Evolutionary conservation across 2,797 vertebrate genomes (phyloP), one percentile per base, ranked within the genome.

Genomic region (Hippocampus kuda): DNA sequence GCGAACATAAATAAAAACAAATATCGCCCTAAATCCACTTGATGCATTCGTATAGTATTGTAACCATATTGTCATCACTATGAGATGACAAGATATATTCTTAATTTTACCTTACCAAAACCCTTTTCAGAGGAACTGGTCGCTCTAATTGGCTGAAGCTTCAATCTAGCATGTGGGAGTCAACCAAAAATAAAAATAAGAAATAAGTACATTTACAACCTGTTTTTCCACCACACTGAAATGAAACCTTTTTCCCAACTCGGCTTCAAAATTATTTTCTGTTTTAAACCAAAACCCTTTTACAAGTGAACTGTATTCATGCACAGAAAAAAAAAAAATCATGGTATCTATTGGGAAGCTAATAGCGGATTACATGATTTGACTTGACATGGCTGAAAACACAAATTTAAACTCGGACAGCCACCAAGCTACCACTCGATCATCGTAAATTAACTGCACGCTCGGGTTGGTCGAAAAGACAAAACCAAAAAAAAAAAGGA

Each of bases 311-410:
- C 61, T 78, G 72, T 80, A 81, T 82, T 70, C 30, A 68, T 66
- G 44, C 67, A 62, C n/a, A 64, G 41, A 72, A 48, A 85, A 82
- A 83, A 86, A 87, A 27, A 82, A 83, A 86, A 87, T 20, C 74
- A 80, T 60, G 68, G 70, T 34, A 65, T 64, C 77, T 57, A 64
- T 30, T 63, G 72, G 63, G 68, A 65, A 73, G 68, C 74, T 84
- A 81, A 86, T 82, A 64, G 77, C 64, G 71, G 62, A 72, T 79
- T 83, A 1, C 74, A 79, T 69, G 60, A 73, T 41, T 62, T 78
- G 68, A 61, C 71, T 69, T 75, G 77, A 70, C 73, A 77, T 5
- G 44, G 72, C 68, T 71, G 72, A 54, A 71, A 72, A 64, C 67
- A 68, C 60, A 26, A 56, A 20, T 64, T 70, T 18, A 64, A 44